Percentiles rank a stretch among this genome's conserved stretches.
These are phyloP conservation scores for Taphrorychus bicolor DNA, from an alignment of 2,888 invertebrate species.

Conservation along the genomic window DNA sequence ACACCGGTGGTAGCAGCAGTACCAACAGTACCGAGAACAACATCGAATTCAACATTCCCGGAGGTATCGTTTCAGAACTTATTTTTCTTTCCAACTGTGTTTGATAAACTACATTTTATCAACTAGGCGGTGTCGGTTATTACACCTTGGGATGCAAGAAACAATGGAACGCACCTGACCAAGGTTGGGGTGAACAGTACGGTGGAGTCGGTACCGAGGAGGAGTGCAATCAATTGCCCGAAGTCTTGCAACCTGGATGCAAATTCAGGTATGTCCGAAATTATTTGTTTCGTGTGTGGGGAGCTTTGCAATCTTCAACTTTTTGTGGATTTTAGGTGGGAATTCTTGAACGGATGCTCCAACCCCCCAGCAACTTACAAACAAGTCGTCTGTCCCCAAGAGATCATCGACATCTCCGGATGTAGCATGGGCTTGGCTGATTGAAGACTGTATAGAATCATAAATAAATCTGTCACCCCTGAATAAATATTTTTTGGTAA, in stretches of 20 bases:
- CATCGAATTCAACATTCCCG: slow-evolving; percentile 46
- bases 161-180: slow-evolving; percentile 43
- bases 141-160: slow-evolving; percentile 42
- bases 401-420: slow-evolving; percentile 34
- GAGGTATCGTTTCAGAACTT: too few species aligned
- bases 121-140: slow-evolving; percentile 36
- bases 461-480: too few species aligned
- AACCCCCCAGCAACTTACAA: slow-evolving; percentile 35
- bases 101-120: background rate
- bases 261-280: slow-evolving; percentile 36
- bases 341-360: slow-evolving; percentile 36
- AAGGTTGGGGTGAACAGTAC: slow-evolving; percentile 45
- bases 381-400: slow-evolving; percentile 39
- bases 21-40: slow-evolving; percentile 41
- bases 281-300: background rate
- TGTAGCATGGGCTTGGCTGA: slow-evolving; percentile 73
- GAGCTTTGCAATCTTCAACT: background rate
- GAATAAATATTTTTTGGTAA: too few species aligned
- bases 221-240: slow-evolving; percentile 42
- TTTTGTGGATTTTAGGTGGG: slow-evolving; percentile 33
- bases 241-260: slow-evolving; percentile 39
- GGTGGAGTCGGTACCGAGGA: slow-evolving; percentile 42
- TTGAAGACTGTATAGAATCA: too few species aligned
- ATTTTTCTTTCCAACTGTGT: background rate
- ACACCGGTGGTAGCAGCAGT: slow-evolving; percentile 40